Evolutionary conservation across 1,140 invertebrate species (phyloP).

Genomic region (Agrilus planipennis): DNA sequence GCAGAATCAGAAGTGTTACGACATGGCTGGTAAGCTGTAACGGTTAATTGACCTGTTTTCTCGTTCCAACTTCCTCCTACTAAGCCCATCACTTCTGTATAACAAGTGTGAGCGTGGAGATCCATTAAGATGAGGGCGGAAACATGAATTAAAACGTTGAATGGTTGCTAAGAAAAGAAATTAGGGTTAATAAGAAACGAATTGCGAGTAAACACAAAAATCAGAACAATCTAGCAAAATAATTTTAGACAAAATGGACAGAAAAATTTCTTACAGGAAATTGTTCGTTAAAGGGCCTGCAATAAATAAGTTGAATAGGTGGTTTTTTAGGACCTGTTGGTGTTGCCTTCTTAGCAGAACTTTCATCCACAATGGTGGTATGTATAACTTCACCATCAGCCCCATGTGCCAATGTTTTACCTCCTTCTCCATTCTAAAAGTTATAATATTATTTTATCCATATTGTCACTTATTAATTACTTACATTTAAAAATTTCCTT

Average conservation of each 20-base stretch:
- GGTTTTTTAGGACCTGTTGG: conserved; percentile 24
- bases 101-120: conserved; percentile 52
- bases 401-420: conserved; percentile 49
- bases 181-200: background rate
- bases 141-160: conserved; percentile 41
- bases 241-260: conserved; percentile 2
- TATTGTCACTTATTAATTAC: conserved; percentile 4
- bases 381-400: conserved; percentile 41
- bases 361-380: conserved; percentile 32
- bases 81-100: conserved; percentile 61
- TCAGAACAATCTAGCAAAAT: background rate
- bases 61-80: conserved; percentile 43
- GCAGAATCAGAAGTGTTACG: conserved; percentile 42
- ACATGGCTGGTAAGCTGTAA: conserved; percentile 43
- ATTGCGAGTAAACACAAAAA: background rate
- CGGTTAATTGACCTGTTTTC: conserved; percentile 27
- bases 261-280: conserved; percentile 34
- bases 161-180: conserved; percentile 43
- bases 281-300: conserved; percentile 39
- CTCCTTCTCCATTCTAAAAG: conserved; percentile 43
- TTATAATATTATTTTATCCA: background rate
- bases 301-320: conserved; percentile 38
- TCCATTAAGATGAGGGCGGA: conserved; percentile 52
- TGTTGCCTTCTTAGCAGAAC: conserved; percentile 28
- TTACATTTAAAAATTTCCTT: conserved; percentile 29